Evolutionary conservation across 2,888 invertebrate genomes (phyloP).

Genomic region (Romanomermis culicivorax): DNA sequence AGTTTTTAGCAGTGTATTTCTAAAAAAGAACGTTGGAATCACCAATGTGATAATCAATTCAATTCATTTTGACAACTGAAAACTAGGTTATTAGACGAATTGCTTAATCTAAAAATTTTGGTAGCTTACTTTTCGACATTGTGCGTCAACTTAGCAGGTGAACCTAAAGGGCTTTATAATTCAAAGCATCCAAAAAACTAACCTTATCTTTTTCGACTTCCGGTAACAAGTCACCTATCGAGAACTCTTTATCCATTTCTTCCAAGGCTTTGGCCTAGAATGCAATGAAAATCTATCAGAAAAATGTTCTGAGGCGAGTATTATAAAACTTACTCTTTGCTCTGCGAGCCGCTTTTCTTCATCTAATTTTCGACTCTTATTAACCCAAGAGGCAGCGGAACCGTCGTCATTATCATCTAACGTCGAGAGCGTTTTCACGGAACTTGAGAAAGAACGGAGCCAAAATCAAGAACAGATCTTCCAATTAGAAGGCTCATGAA

Average conservation of each 20-base stretch:
- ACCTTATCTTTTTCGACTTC: slow-evolving; percentile 40
- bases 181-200: neutral
- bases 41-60: too few species aligned
- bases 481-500: too few species aligned
- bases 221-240: slow-evolving; percentile 59
- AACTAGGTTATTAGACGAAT: too few species aligned
- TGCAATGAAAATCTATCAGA: slow-evolving; percentile 1
- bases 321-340: slow-evolving; percentile 43
- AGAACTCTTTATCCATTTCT: slow-evolving; percentile 84
- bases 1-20: slow-evolving; percentile 45
- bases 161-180: neutral
- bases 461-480: too few species aligned
- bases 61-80: too few species aligned
- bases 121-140: too few species aligned
- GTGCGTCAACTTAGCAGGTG: too few species aligned
- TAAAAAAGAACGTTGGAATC: too few species aligned
- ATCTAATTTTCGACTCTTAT: slow-evolving; percentile 50
- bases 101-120: too few species aligned
- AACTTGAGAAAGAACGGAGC: neutral
- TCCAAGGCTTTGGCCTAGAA: slow-evolving; percentile 66
- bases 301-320: too few species aligned
- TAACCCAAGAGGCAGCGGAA: slow-evolving; percentile 49
- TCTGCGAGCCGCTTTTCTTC: slow-evolving; percentile 62
- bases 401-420: slow-evolving; percentile 49
- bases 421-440: neutral